Base-by-base conservation (phyloP, 2,888 invertebrate species). In the Bugulina stolonifera region DNA sequence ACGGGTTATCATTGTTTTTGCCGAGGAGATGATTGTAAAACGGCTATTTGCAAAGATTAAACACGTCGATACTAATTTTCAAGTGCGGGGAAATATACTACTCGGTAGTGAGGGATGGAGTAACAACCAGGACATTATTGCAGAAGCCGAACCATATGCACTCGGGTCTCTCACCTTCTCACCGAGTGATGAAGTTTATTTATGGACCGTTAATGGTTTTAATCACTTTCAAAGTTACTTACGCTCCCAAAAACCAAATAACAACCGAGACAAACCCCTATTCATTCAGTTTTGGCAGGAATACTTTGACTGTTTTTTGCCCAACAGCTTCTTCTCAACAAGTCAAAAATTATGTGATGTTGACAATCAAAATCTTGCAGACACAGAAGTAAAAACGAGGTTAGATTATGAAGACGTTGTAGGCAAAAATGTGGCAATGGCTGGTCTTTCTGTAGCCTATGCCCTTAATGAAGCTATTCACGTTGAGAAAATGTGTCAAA, bases 241-340 rank as follows among this genome's bases (percentile, higher is more conserved):
- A n/a, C n/a, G n/a, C n/a, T n/a, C n/a, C n/a, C n/a, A n/a, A n/a
- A n/a, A n/a, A n/a, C n/a, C n/a, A n/a, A n/a, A n/a, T n/a, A n/a
- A n/a, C n/a, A n/a, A n/a, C 57, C 34, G 32, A 14, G 35, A 71
- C n/a, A 73, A 74, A 43, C 74, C 73, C 10, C 72, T 70, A 71
- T 73, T 74, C 29, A 55, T 54, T 1, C 72, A 74, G 29, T 74
- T 64, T 72, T 74, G 74, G 74, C 74, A 74, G 69, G 54, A 74
- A n/a, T 52, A 72, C 27, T 72, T 73, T 52, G 22, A 70, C 1
- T 74, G 74, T 35, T 72, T 70, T n/a, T n/a, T n/a, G n/a, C n/a
- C n/a, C n/a, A n/a, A n/a, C n/a, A n/a, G n/a, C n/a, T n/a, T n/a
- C n/a, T n/a, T n/a, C n/a, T n/a, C n/a, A n/a, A n/a, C n/a, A n/a